Conservation (phyloP, 30 jellyfish, hydroid and myxozoan genomes). For the Cassiopea xamachana region DNA sequence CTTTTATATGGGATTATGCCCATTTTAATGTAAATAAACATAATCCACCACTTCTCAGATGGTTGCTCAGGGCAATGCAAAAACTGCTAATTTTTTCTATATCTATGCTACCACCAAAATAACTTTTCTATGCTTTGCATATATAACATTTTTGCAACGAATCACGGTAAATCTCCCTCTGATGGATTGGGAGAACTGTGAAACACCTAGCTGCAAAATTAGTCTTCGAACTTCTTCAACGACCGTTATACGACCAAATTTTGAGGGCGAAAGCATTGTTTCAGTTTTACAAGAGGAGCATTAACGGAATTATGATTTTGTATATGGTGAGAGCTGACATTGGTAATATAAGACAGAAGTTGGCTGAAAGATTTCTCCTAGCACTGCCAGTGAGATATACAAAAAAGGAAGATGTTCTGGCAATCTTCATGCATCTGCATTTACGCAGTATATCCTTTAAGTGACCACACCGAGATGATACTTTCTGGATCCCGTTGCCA, state of each 20-base stretch:
- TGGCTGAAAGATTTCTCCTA: constrained; percentile 2
- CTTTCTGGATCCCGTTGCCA: background rate
- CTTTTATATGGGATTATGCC: no score
- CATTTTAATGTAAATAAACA: background rate
- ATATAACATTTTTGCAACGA: constrained; percentile 2
- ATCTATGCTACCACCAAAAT: constrained; percentile 5
- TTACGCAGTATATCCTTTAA: background rate
- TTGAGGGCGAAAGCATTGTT: constrained; percentile 14
- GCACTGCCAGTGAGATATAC: constrained; percentile 1
- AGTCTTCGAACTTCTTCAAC: background rate
- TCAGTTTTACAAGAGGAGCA: background rate
- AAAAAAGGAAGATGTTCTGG: background rate
- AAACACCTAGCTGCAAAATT: background rate
- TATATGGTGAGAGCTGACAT: background rate
- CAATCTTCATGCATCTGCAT: constrained; percentile 1
- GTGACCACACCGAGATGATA: constrained; percentile 2
- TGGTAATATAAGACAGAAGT: background rate
- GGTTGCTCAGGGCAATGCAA: constrained; percentile 29
- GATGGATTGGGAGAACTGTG: constrained; percentile 33
- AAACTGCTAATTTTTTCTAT: background rate
- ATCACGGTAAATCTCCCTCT: constrained; percentile 28
- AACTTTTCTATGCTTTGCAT: constrained; percentile 14
- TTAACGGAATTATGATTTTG: background rate
- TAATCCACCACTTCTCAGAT: background rate
- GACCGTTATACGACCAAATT: background rate